Base-by-base conservation (phyloP, 2,113 vertebrate species). In the Oncorhynchus gorbuscha region DNA sequence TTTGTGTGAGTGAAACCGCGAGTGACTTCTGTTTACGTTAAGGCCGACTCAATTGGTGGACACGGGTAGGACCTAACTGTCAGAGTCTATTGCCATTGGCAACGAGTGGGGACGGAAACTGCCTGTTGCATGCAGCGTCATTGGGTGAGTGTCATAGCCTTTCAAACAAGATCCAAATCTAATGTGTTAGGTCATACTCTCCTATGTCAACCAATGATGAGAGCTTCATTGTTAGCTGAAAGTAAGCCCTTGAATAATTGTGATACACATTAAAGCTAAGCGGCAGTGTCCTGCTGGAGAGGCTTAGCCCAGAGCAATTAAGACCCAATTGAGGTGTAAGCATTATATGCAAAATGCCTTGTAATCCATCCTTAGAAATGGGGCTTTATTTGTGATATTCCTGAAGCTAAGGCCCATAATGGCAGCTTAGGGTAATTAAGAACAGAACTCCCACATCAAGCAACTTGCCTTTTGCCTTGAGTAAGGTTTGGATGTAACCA, bases 1-100 rank as follows among this genome's bases (percentile, higher is more conserved):
- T 20, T 14, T 7, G 55, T 58, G 55, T 58, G 55, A 58, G 1
- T 14, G 9, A 70, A 75, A 69, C 55, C 30, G 62, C 22, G 12
- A 55, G n/a, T 62, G 14, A 28, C 24, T 73, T 0, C 61, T 74
- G 3, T 64, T 81, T 7, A 72, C 79, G 72, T 0, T 84, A 99
- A 55, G 98, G 98, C 30, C 95, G 98, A 0, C 92, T 99, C 72
- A 99, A 99, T 88, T 99, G 98, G 98, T 99, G 97, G 98, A 96
- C 94, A 0, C 93, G 91, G 2, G 93, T 97, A 73, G 96, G 96
- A 35, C 93, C 96, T 8, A 95, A 94, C 76, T 98, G 95, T 85
- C 97, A 99, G 83, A 92, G 93, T 73, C 92, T 99, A 72, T 93
- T 99, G 28, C 97, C 97, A 2, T 83, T 99, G 89, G 97, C 97